Base-by-base conservation (phyloP, 1,140 invertebrate genomes). In the Leucophenga varia region DNA sequence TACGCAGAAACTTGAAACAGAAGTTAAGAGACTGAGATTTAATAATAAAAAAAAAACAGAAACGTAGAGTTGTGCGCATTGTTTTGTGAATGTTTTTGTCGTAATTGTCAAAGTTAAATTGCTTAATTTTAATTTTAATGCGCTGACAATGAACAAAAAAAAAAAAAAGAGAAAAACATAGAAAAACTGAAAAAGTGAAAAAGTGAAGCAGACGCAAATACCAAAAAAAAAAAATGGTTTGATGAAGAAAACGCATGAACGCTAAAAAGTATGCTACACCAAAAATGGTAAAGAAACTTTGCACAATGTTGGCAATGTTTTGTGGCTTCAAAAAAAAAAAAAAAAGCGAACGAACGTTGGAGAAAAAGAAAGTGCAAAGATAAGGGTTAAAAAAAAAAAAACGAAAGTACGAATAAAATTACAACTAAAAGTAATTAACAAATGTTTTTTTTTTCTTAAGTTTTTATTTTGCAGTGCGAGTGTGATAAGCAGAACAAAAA, bases 381-480 rank as follows among this genome's bases (percentile, higher is more conserved):
- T n/a, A 8, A 13, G 6, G 31, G 9, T n/a, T n/a, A 13, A 34
- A 34, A 6, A 34, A 6, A 9, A 34, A 8, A 34, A 34, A 13
- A 6, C 5, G 13, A 34, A 34, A 16, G 16, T n/a, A n/a, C n/a
- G n/a, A n/a, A n/a, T 8, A 12, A 37, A 37, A 18, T 17, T 37
- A 16, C 35, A 12, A 19, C 30, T 17, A 67, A 65, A 65, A 59
- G 55, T 61, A 67, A 61, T 61, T 61, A 65, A 54, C 47, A 61
- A 67, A 61, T 59, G 46, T 49, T 61, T 49, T n/a, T 34, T 25
- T 5, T 25, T 5, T 10, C 22, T n/a, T n/a, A n/a, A 25, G 5
- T 25, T 25, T 25, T 34, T 34, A 5, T 34, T 40, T 31, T 46
- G 46, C n/a, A n/a, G n/a, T 37, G 51, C 47, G 47, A 49, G 37